Base-by-base conservation (phyloP, 2,888 invertebrate species). In the Tinea semifulvella region DNA sequence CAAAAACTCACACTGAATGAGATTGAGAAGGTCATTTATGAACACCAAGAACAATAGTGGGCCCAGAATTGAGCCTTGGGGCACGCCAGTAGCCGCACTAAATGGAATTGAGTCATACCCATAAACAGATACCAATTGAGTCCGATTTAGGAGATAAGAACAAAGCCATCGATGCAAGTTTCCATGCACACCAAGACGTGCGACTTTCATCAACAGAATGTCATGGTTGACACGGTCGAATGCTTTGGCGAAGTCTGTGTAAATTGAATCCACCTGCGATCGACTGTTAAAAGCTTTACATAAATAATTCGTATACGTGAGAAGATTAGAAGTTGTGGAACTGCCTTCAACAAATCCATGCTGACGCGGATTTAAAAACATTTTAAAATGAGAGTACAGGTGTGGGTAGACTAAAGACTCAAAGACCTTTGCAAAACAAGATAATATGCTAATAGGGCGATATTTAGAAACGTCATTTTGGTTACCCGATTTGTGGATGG, bases 401-500 rank as follows among this genome's bases (percentile, higher is more conserved):
- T 18, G n/a, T 5, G 18, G n/a, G 6, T 35, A 16, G 4, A 44
- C 27, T 2, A 44, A 11, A 10, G 26, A 5, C 14, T 50, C 49
- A 11, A 50, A 50, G 1, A 48, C 14, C 25, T 50, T 53, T 2
- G 46, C 13, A 3, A 53, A 28, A 27, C 35, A 36, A 1, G 47
- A 38, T 1, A 48, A 25, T 20, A 48, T 46, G 26, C 44, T 7
- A 42, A 46, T 19, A 18, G 25, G 46, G 28, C 49, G 26, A 46
- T 50, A 46, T 25, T 52, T 44, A 7, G 43, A 13, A n/a, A 47
- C 47, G 26, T 7, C 22, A 10, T 26, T 43, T 7, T 17, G 28
- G 28, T 50, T 47, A 7, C 49, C 52, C 5, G 45, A 42, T 31
- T 52, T 52, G 16, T 35, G 25, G 3, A 50, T 47, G 2, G 52